Base-by-base conservation (phyloP, 2,797 vertebrate genomes). In the Austrolebias charrua region DNA sequence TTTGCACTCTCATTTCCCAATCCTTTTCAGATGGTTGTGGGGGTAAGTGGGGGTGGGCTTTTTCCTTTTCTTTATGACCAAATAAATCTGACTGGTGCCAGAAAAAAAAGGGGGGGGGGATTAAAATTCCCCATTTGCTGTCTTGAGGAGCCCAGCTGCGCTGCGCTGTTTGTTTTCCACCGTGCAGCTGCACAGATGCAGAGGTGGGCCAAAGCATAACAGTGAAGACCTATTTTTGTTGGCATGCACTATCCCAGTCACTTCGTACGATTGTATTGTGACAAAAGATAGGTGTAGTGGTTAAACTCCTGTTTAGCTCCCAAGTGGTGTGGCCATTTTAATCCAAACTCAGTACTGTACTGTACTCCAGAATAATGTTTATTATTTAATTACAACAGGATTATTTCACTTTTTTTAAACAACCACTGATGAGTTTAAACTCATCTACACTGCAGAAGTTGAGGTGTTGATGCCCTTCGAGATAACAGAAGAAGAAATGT, bases 61-160 rank as follows among this genome's bases (percentile, higher is more conserved):
- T n/a, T 88, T 88, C 81, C 79, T 85, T 83, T 40, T 84, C 78
- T 91, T 92, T 91, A 91, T 86, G 91, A 92, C 86, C 86, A 87
- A 90, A 93, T 93, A 92, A 92, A 93, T 93, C 90, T 89, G 72
- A 83, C 79, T 58, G 63, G 81, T 90, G 90, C 91, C 91, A 93
- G 90, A 91, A 73, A 60, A 75, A 24, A 43, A 84, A 87, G 77
- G 81, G 87, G 58, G 47, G 33, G 4, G 85, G 91, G 89, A 93
- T 94, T 92, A 92, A 92, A 93, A 93, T 94, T 92, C 92, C 91
- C 89, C 86, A 83, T 90, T 90, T 63, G 71, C 91, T 88, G 83
- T 92, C 86, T 91, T 89, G 88, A 81, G 88, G 87, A 91, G 82
- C 87, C 91, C 92, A 94, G 93, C 92, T 94, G 92, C 89, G 91